A percentile compares a stretch with the other conserved stretches of the same genome.
Evolutionary conservation across 1,140 invertebrate species (phyloP).

Genomic region (Drosophila dunni): DNA sequence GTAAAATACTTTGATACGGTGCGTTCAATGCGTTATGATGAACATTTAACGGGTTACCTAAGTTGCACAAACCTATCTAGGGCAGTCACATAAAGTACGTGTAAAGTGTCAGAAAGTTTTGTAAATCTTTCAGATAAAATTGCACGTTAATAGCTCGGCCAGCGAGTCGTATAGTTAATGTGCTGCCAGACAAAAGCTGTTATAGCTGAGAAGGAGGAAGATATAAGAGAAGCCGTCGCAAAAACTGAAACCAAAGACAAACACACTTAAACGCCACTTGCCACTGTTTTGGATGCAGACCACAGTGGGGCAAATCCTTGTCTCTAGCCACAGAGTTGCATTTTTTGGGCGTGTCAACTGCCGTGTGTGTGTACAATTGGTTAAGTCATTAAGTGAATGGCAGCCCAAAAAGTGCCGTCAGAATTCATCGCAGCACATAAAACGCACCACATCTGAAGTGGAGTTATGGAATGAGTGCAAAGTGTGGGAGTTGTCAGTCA

Average conservation of each 20-base stretch:
- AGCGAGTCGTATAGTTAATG: constrained; percentile 82
- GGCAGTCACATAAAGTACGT: constrained; percentile 15
- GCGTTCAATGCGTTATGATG: constrained; percentile 17
- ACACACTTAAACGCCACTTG: constrained; percentile 62
- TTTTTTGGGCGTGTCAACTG: constrained; percentile 56
- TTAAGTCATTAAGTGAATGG: constrained; percentile 74
- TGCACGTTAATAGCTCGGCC: constrained; percentile 72
- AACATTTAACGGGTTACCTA: constrained; percentile 34
- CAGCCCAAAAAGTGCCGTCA: constrained; percentile 67
- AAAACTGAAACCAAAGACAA: constrained; percentile 77
- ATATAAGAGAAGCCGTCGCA: constrained; percentile 14
- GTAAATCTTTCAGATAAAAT: constrained; percentile 68
- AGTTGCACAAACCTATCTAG: not conserved
- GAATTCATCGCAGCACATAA: constrained; percentile 82
- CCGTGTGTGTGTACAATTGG: constrained; percentile 27
- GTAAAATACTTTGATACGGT: constrained; percentile 48
- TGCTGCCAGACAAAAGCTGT: constrained; percentile 47
- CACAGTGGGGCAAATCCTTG: constrained; percentile 22
- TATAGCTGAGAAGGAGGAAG: constrained; percentile 18
- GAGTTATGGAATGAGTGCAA: constrained; percentile 13
- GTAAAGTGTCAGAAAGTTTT: constrained; percentile 72
- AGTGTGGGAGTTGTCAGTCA: constrained; percentile 44
- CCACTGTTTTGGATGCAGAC: constrained; percentile 55
- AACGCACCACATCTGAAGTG: constrained; percentile 68
- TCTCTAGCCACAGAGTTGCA: constrained; percentile 63